Percentiles rank a stretch among this genome's conserved stretches.
Evolutionary conservation across 1,140 invertebrate genomes (phyloP).

Genomic region (Protaetia brevitarsis): DNA sequence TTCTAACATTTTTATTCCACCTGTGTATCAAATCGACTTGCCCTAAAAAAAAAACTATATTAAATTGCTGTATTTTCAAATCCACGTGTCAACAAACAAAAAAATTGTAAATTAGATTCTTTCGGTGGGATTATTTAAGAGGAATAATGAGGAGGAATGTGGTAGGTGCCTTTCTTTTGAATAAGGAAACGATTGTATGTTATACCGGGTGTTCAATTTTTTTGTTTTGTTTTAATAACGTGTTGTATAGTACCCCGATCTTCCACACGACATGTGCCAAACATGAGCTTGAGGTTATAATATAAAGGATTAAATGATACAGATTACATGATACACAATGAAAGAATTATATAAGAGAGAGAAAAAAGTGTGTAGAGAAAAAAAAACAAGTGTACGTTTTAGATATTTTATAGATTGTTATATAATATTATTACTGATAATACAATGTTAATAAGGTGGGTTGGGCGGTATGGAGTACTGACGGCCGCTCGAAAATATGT

Average conservation of each 20-base stretch:
- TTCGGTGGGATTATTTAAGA: background rate
- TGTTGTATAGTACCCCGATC: conserved; percentile 32
- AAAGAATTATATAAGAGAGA: conserved; percentile 22
- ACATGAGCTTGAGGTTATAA: conserved; percentile 19
- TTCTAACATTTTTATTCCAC: no score
- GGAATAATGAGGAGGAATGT: conserved; percentile 7
- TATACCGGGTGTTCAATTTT: background rate
- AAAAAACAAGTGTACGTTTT: conserved; percentile 39
- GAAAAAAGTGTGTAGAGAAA: conserved; percentile 39
- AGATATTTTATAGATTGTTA: conserved; percentile 49
- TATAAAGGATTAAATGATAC: background rate
- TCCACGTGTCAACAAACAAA: no score
- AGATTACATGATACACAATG: background rate
- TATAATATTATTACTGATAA: conserved; percentile 24
- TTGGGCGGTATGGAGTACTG: background rate
- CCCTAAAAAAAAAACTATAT: no score
- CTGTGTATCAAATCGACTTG: no score
- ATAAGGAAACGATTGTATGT: conserved; percentile 25
- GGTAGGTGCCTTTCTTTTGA: conserved; percentile 37
- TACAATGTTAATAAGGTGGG: background rate
- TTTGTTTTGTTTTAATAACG: background rate
- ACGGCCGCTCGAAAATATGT: no score
- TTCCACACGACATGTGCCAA: conserved; percentile 43
- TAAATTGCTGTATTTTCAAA: no score
- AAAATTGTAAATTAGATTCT: no score